phyloP scores from a whole-genome alignment of 1,140 invertebrate species.

The Leucophenga varia region DNA sequence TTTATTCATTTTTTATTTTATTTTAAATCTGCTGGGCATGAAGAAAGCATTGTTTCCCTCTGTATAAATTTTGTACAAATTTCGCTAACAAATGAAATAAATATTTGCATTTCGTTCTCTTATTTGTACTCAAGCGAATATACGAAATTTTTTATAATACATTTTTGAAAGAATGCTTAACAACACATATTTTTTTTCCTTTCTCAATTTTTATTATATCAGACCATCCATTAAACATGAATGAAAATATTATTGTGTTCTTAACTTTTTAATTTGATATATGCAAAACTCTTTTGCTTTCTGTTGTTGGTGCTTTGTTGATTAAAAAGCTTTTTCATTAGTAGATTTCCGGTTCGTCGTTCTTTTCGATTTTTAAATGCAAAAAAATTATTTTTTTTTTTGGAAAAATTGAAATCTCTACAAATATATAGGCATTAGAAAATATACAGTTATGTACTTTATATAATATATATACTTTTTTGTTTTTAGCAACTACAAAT shows the following conservation, averaged over 20 bases:
- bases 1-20: constrained; percentile 21
- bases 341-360: too few species aligned
- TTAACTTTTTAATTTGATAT: too few species aligned
- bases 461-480: constrained; percentile 32
- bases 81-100: too few species aligned
- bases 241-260: too few species aligned
- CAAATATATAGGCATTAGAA: constrained; percentile 53
- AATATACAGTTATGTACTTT: constrained; percentile 52
- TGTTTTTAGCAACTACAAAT: constrained; percentile 46
- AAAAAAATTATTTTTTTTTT: constrained; percentile 20
- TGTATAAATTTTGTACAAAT: constrained; percentile 23
- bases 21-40: constrained; percentile 13
- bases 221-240: constrained; percentile 1
- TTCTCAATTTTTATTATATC: constrained; percentile 20
- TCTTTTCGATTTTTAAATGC: constrained; percentile 31
- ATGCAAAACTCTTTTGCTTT: constrained; percentile 15
- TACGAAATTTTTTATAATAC: constrained; percentile 2
- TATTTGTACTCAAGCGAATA: too few species aligned
- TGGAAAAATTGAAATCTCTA: constrained; percentile 44
- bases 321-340: too few species aligned
- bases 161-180: constrained; percentile 9
- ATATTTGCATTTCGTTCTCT: too few species aligned
- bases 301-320: constrained; percentile 12
- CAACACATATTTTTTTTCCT: not conserved
- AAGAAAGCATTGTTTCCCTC: constrained; percentile 16